Evolutionary conservation across 2,113 vertebrate species (phyloP).

Genomic region (Catagonus wagneri): DNA sequence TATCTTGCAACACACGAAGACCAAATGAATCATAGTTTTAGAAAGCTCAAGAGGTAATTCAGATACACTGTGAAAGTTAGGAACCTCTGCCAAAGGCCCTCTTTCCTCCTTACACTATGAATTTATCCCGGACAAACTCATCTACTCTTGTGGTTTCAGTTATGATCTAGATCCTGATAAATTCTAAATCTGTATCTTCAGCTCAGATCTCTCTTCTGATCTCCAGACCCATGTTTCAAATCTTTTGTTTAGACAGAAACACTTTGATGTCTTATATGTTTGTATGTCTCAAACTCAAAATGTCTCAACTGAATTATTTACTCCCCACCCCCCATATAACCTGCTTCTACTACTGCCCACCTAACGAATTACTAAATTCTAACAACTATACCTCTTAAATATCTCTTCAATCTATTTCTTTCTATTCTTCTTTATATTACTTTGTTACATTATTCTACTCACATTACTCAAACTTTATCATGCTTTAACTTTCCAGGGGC

Average conservation of each 20-base stretch:
- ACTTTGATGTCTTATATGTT: neutral
- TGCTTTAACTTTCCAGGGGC: neutral
- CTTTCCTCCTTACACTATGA: neutral
- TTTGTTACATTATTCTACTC: neutral
- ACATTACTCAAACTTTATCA: neutral
- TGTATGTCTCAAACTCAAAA: neutral
- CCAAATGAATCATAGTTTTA: conserved; percentile 3
- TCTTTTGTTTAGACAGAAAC: neutral
- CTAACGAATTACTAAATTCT: neutral
- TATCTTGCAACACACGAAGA: neutral
- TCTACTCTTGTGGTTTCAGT: neutral
- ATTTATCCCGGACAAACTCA: neutral
- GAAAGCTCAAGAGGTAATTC: neutral
- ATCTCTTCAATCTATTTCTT: neutral
- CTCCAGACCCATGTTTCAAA: neutral
- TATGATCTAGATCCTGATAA: neutral
- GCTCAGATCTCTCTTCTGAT: neutral
- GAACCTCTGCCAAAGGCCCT: neutral
- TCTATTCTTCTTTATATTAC: neutral
- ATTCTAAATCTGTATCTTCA: neutral
- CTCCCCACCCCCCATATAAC: neutral
- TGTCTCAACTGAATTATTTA: neutral
- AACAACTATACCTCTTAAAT: neutral
- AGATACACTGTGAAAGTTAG: neutral
- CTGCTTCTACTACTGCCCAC: neutral